Evolutionary conservation across 2,888 invertebrate genomes (phyloP), one percentile per base, ranked within the genome.

Genomic region (Eupeodes luniger): DNA sequence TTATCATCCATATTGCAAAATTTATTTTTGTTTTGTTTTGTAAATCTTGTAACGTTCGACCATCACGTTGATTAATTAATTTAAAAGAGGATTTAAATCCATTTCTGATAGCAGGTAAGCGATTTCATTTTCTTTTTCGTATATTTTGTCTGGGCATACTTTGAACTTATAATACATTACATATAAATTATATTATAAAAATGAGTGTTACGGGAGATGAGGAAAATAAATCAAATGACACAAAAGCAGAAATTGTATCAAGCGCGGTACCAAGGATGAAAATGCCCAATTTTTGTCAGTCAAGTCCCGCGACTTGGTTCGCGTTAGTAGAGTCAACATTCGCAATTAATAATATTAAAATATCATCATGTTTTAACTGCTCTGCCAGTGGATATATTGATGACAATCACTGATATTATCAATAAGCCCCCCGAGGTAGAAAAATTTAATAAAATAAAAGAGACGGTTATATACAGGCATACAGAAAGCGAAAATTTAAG

Each of bases 401-500:
- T 14, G 51, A 51, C 51, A 1, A 51, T 51, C 2, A 51, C 51
- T 5, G 51, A 51, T 51, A 5, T 51, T n/a, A 51, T 51, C 51
- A 51, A 51, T 6, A n/a, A 19, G 19, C 19, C 19, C 19, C 19
- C 19, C 7, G n/a, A 5, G 51, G 7, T 1, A 5, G 6, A 51
- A 4, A 51, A 51, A 6, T 51, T 5, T 6, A n/a, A 51, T n/a
- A 51, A 51, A 51, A 12, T 49, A 4, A 61, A 64, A 19, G 64
- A 64, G 11, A 64, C 47, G 19, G 11, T 64, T 14, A 14, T 19
- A 16, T 14, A 34, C 12, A 67, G 66, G 49, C 67, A 67, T 11
- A 67, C 67, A 1, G 67, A 67, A 16, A 67, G 67, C 12, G 67
- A 67, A 16, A 49, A 51, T 53, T 10, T n/a, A 7, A 67, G 67